Conservation (phyloP, 1,140 invertebrate genomes). For the Macrotrachela quadricornifera region DNA sequence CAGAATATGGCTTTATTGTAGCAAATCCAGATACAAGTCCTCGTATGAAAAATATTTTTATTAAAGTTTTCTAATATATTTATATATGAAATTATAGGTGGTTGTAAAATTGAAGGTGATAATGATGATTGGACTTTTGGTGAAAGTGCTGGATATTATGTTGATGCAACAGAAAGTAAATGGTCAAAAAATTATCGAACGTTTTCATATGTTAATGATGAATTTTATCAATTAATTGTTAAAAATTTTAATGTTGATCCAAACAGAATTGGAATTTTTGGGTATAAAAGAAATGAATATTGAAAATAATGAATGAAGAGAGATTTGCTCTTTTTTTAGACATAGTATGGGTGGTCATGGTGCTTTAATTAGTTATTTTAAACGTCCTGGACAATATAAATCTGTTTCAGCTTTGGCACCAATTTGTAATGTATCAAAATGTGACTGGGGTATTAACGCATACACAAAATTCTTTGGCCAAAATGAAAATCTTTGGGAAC, state of each 20-base stretch:
- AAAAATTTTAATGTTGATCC: neutral
- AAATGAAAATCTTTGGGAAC: neutral
- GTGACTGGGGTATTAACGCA: conserved; percentile 60
- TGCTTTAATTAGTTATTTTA: conserved; percentile 67
- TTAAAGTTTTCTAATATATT: neutral
- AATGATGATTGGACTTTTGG: conserved; percentile 74
- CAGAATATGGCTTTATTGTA: conserved; percentile 56
- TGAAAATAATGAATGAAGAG: conserved; percentile 38
- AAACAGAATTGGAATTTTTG: conserved; percentile 10
- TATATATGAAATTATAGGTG: conserved; percentile 33
- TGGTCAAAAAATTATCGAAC: conserved; percentile 86
- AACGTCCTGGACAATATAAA: conserved; percentile 67
- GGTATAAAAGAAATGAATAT: conserved; percentile 43
- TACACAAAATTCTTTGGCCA: conserved; percentile 64
- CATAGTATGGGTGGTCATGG: conserved; percentile 87
- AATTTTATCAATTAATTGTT: conserved; percentile 28
- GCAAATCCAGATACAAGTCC: conserved; percentile 89
- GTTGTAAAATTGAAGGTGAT: conserved; percentile 64
- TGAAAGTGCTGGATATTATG: conserved; percentile 77
- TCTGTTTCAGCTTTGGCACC: conserved; percentile 89
- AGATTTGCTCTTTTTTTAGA: too few relatives aligned
- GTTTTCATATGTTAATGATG: conserved; percentile 82
- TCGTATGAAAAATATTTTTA: conserved; percentile 28
- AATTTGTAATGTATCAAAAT: conserved; percentile 60
- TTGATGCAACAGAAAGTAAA: conserved; percentile 67